Percentiles rank a stretch among this genome's conserved stretches.
Evolutionary conservation across 2,113 vertebrate species (phyloP).

Genomic region (Anguilla rostrata): DNA sequence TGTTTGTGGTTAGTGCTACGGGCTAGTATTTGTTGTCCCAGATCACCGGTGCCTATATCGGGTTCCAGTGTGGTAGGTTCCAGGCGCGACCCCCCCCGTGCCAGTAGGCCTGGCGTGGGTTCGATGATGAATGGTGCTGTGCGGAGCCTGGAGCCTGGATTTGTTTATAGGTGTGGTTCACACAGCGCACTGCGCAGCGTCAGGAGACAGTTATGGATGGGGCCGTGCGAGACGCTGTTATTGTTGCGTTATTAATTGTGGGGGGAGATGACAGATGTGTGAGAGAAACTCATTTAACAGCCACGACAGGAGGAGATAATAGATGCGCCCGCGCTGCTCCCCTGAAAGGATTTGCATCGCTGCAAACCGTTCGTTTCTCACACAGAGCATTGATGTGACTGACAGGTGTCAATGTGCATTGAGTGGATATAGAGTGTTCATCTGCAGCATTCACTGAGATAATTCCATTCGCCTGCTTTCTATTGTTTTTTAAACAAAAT

Average conservation of each 20-base stretch:
- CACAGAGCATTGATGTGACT: background rate
- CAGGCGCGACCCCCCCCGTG: background rate
- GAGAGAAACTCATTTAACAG: conserved; percentile 33
- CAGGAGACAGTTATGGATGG: conserved; percentile 48
- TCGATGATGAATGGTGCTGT: conserved; percentile 45
- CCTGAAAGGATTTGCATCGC: background rate
- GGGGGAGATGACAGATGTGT: conserved; percentile 40
- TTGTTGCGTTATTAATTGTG: conserved; percentile 45
- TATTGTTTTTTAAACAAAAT: no score
- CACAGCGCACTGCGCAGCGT: conserved; percentile 14
- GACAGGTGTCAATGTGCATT: background rate
- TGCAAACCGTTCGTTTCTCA: conserved; percentile 14
- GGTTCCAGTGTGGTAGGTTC: background rate
- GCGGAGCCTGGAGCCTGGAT: conserved; percentile 32
- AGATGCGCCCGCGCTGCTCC: background rate
- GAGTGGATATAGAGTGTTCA: background rate
- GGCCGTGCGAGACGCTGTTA: conserved; percentile 42
- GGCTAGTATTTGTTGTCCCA: background rate
- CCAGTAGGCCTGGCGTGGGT: conserved; percentile 11
- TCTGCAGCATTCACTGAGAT: background rate
- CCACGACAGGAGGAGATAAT: conserved; percentile 30
- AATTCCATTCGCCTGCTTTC: background rate
- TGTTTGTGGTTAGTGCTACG: background rate
- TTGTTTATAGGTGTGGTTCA: conserved; percentile 40
- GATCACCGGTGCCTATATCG: background rate